Conservation (phyloP, 2,113 vertebrate genomes). For the Atractosteus spatula region DNA sequence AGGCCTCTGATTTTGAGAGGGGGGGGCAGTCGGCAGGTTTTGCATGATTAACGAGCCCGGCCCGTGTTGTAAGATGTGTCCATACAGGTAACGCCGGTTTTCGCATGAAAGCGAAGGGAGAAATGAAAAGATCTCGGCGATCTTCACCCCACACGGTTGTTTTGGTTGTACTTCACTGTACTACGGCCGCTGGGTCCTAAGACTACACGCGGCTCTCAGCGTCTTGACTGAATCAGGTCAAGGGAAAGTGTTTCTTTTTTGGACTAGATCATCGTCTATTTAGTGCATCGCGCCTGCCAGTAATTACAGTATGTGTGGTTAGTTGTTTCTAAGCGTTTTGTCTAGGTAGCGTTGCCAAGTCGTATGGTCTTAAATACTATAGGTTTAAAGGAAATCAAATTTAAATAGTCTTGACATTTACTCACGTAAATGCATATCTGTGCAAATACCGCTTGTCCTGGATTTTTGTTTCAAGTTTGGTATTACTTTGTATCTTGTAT, state of each 20-base stretch:
- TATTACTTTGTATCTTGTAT: too few relatives aligned
- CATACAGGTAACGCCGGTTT: background rate
- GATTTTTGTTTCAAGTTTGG: too few relatives aligned
- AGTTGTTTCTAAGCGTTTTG: too few relatives aligned
- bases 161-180: constrained; percentile 23
- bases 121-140: background rate
- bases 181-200: constrained; percentile 27
- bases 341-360: too few relatives aligned
- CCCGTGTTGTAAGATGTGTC: background rate
- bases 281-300: too few relatives aligned
- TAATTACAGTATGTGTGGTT: too few relatives aligned
- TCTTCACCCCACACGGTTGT: constrained; percentile 16
- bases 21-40: background rate
- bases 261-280: background rate
- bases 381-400: too few relatives aligned
- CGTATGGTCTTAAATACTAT: too few relatives aligned
- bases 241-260: background rate
- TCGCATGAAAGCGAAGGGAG: constrained; percentile 6
- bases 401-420: too few relatives aligned
- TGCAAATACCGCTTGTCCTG: too few relatives aligned
- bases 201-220: constrained; percentile 10
- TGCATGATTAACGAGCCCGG: background rate
- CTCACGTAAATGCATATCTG: too few relatives aligned
- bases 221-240: constrained; percentile 23
- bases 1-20: background rate